Conservation (phyloP, 2,797 vertebrate genomes). For the Crenichthys baileyi region DNA sequence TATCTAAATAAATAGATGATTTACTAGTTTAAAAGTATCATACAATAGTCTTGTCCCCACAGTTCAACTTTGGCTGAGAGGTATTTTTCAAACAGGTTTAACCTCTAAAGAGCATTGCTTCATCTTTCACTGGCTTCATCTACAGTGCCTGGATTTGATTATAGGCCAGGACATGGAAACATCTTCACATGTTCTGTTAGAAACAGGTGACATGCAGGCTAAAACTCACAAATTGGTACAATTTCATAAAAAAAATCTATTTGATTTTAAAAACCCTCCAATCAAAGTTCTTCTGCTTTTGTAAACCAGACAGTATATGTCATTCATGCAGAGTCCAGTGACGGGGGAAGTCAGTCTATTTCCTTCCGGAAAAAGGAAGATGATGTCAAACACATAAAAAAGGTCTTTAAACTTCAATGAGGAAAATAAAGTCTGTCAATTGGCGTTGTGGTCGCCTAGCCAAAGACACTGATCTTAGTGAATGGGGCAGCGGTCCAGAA, state of each 20-base stretch:
- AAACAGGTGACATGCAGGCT: slow-evolving; percentile 42
- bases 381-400: slow-evolving; percentile 10
- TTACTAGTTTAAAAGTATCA: slow-evolving; percentile 6
- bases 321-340: neutral
- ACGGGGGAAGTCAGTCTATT: neutral
- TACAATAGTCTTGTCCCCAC: neutral
- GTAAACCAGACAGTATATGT: slow-evolving; percentile 45
- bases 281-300: slow-evolving; percentile 34
- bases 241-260: slow-evolving; percentile 50
- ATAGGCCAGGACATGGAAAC: slow-evolving; percentile 8
- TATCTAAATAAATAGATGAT: slow-evolving; percentile 6
- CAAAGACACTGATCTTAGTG: neutral
- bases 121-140: neutral
- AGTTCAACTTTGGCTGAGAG: slow-evolving; percentile 16
- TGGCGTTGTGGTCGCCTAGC: neutral
- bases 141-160: slow-evolving; percentile 7
- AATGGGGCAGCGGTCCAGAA: slow-evolving; percentile 20
- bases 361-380: slow-evolving; percentile 25
- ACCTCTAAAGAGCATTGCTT: neutral
- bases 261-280: slow-evolving; percentile 37
- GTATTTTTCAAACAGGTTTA: neutral
- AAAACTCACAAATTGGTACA: slow-evolving; percentile 57
- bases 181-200: slow-evolving; percentile 12
- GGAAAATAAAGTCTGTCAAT: slow-evolving; percentile 25
- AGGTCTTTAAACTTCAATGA: slow-evolving; percentile 32